Conservation (phyloP, 2,113 vertebrate species). For the Pitta sordida region DNA sequence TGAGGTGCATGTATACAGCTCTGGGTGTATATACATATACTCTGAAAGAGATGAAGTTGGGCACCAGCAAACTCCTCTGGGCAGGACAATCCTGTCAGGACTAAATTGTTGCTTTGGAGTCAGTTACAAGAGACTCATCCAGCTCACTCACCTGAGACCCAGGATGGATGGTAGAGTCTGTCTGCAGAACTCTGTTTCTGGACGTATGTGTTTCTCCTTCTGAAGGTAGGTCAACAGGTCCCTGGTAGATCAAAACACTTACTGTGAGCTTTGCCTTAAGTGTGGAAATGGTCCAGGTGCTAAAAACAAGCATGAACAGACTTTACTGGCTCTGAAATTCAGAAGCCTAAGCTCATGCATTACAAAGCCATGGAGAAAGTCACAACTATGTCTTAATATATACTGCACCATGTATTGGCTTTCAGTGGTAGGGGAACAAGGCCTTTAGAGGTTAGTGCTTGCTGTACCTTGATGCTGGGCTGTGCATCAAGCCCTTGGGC, state of each 20-base stretch:
- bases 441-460: not conserved
- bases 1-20: not conserved
- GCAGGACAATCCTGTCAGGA: not conserved
- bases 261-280: not conserved
- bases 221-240: not conserved
- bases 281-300: not conserved
- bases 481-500: not conserved
- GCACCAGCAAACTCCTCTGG: not conserved
- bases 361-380: not conserved
- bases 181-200: not conserved
- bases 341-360: not conserved
- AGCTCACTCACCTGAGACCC: fast-evolving
- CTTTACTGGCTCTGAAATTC: not conserved
- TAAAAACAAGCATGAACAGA: not conserved
- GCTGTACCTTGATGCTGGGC: not conserved
- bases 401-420: not conserved
- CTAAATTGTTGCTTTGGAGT: not conserved
- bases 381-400: not conserved
- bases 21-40: fast-evolving
- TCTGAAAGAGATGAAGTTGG: not conserved
- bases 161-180: not conserved
- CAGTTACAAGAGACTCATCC: not conserved
- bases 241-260: not conserved
- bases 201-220: not conserved
- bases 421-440: not conserved